Evolutionary conservation across 2,797 vertebrate genomes (phyloP).

Genomic region (Malurus leucopterus): DNA sequence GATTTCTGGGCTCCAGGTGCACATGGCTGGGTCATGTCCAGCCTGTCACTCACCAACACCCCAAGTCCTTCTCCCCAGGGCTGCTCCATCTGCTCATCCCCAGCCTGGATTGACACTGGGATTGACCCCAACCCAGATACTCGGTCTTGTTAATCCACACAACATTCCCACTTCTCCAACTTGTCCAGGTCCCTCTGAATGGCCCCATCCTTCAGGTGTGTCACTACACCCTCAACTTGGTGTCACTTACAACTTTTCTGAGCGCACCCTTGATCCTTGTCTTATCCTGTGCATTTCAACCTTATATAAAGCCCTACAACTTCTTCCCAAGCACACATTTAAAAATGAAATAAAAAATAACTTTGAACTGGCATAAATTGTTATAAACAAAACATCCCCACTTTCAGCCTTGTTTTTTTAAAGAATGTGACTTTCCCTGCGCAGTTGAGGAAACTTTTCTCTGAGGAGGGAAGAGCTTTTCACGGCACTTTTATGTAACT

Average conservation of each 20-base stretch:
- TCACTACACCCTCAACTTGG: neutral
- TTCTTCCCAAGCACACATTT: neutral
- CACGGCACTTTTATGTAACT: neutral
- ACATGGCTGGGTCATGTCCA: no score
- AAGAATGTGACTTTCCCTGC: neutral
- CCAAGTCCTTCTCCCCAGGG: neutral
- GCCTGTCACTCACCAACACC: neutral
- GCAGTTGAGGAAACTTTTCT: neutral
- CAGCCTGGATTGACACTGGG: neutral
- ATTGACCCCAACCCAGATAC: rapidly evolving
- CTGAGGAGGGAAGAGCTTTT: neutral
- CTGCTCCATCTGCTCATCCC: neutral
- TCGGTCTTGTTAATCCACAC: neutral
- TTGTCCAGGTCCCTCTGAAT: neutral
- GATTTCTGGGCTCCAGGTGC: neutral
- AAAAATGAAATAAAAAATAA: neutral
- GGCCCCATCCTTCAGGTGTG: neutral
- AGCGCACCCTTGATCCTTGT: neutral
- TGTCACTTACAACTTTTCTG: neutral
- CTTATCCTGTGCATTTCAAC: neutral
- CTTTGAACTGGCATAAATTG: neutral
- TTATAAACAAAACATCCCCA: neutral
- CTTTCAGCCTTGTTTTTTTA: neutral
- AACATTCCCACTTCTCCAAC: neutral
- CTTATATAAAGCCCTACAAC: neutral